Evolutionary conservation across 2,888 invertebrate genomes (phyloP).

Genomic region (Mesochorus sp.): DNA sequence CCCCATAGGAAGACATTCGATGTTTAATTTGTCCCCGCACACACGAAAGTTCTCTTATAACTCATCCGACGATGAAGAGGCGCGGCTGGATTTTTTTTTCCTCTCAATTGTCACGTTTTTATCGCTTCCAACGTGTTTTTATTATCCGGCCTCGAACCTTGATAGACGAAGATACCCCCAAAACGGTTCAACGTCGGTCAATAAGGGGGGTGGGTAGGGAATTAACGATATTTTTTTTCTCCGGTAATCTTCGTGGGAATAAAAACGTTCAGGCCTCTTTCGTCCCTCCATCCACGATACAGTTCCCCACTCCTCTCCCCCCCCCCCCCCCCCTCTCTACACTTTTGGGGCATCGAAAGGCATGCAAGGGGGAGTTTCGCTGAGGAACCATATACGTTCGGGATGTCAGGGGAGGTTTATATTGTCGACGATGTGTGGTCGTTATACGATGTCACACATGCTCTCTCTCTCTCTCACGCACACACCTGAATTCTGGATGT

Average conservation of each 20-base stretch:
- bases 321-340: constrained; percentile 3
- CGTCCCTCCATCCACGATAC: constrained; percentile 21
- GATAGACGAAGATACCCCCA: neutral
- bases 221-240: constrained; percentile 32
- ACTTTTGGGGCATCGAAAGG: constrained; percentile 43
- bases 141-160: neutral
- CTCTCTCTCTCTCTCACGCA: constrained; percentile 8
- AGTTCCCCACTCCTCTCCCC: constrained; percentile 16
- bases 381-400: constrained; percentile 7
- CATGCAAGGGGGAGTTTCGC: constrained; percentile 24
- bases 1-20: neutral
- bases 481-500: neutral
- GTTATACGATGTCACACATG: constrained; percentile 20
- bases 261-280: neutral
- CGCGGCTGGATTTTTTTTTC: neutral
- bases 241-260: constrained; percentile 55
- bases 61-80: constrained; percentile 1
- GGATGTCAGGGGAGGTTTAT: constrained; percentile 53
- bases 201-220: neutral
- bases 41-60: neutral
- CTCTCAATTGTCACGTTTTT: neutral
- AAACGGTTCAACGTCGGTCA: neutral
- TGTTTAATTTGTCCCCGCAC: neutral
- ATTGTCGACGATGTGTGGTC: constrained; percentile 45
- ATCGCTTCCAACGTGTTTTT: neutral